phyloP scores from a whole-genome alignment of 2,797 vertebrate genomes.

The Acanthurus leucopareius region DNA sequence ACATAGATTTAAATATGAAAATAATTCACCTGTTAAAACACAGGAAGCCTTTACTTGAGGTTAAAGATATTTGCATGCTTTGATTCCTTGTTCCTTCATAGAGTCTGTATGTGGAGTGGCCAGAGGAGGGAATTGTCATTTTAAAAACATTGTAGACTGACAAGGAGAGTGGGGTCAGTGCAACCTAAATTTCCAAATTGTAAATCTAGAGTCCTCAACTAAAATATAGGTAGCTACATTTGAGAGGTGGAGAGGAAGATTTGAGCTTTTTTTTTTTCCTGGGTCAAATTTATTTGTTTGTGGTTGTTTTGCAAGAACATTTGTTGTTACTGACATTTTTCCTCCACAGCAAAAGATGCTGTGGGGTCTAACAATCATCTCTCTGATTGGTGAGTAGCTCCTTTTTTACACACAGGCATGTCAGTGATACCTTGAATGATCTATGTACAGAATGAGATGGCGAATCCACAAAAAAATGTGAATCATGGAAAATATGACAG shows the following conservation, averaged over 20 bases:
- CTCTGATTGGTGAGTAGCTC: conserved; percentile 39
- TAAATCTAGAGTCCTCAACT: background rate
- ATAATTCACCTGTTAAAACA: background rate
- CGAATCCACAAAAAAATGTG: background rate
- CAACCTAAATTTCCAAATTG: too few relatives aligned
- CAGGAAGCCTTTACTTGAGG: background rate
- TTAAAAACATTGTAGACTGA: background rate
- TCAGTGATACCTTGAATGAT: background rate
- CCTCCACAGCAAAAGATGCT: conserved; percentile 32
- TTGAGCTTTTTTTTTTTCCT: too few relatives aligned
- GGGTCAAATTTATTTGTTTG: background rate
- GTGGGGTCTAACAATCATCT: conserved; percentile 16
- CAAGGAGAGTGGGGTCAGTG: conserved; percentile 7
- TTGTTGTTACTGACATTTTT: background rate
- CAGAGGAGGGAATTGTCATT: background rate
- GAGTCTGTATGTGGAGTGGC: rapidly evolving
- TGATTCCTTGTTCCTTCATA: background rate
- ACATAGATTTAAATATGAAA: background rate
- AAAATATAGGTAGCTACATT: background rate
- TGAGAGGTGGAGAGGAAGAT: background rate
- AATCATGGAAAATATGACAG: background rate
- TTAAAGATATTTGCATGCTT: background rate
- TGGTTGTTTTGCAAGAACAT: background rate
- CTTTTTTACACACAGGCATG: background rate
- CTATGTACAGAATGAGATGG: background rate